Evolutionary conservation across 35 echinoderm and acorn worm species (phyloP).

Genomic region (Lytechinus variegatus): DNA sequence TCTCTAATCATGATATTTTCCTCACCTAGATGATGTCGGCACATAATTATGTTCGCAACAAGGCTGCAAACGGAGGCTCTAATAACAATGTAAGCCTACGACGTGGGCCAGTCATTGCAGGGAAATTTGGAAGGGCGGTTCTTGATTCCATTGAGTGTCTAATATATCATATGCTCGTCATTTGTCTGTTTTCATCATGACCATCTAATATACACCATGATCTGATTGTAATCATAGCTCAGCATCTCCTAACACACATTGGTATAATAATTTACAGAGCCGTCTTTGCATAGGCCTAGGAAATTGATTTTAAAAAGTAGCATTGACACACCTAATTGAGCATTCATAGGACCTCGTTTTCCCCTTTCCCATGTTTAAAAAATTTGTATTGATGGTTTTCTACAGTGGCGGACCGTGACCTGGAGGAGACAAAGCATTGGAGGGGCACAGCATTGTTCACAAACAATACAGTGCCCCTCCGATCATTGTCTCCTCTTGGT

Average conservation of each 20-base stretch:
- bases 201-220: neutral
- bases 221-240: neutral
- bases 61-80: slow-evolving; percentile 37
- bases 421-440: too few relatives aligned
- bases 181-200: neutral
- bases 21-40: slow-evolving; percentile 67
- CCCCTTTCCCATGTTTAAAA: too few relatives aligned
- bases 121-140: neutral
- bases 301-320: too few relatives aligned
- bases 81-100: neutral
- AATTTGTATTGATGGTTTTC: too few relatives aligned
- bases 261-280: neutral
- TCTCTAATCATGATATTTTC: slow-evolving; percentile 28
- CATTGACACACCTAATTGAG: too few relatives aligned
- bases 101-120: neutral
- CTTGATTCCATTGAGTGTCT: neutral
- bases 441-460: too few relatives aligned
- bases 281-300: too few relatives aligned
- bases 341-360: too few relatives aligned
- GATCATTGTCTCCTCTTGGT: too few relatives aligned
- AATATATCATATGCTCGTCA: neutral
- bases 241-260: neutral
- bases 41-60: slow-evolving; percentile 70
- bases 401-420: too few relatives aligned
- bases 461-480: too few relatives aligned